Conservation (phyloP, 2,113 vertebrate genomes). For the Tragelaphus strepsiceros region DNA sequence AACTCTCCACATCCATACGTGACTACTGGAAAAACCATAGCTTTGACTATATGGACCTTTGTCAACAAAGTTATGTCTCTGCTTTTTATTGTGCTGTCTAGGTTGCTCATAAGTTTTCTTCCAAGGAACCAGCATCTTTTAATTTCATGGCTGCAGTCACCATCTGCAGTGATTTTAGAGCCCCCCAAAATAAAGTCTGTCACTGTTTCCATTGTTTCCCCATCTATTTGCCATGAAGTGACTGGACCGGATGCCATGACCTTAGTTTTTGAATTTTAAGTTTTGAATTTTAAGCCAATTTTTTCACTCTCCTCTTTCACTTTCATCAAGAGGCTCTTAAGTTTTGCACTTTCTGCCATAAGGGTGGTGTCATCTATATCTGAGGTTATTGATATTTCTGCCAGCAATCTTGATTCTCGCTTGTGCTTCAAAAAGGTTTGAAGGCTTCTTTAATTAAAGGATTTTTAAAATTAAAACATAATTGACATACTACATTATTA, state of each 20-base stretch:
- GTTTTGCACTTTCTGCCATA: background rate
- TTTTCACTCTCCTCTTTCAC: background rate
- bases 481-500: background rate
- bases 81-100: background rate
- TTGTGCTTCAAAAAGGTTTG: background rate
- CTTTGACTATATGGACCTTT: background rate
- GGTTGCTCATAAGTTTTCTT: background rate
- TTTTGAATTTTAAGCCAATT: background rate
- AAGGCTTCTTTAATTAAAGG: background rate
- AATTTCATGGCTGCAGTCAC: background rate
- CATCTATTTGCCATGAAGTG: background rate
- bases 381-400: background rate
- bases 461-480: background rate
- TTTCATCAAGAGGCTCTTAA: background rate
- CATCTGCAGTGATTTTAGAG: background rate
- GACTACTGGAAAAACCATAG: background rate
- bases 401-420: background rate
- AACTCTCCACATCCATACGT: background rate
- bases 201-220: background rate
- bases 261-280: background rate
- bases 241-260: accelerated
- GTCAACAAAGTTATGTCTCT: background rate
- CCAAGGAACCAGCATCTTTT: background rate
- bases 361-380: background rate
- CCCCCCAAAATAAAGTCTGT: background rate